Base-by-base conservation (phyloP, 2,113 vertebrate genomes). In the Jaculus jaculus region DNA sequence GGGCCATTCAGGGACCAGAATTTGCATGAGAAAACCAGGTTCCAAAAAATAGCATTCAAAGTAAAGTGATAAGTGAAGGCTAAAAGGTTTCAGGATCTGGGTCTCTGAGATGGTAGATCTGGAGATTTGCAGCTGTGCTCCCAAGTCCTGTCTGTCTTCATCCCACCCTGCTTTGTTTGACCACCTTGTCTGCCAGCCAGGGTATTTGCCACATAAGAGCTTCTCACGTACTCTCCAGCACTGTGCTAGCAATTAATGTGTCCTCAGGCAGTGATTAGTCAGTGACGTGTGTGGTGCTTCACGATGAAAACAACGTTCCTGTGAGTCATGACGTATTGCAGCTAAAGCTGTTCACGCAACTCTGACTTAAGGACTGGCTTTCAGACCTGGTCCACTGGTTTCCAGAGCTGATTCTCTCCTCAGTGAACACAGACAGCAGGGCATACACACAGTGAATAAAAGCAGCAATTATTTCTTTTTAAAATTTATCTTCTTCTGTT, bases 371-470 rank as follows among this genome's bases (percentile, higher is more conserved):
- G 39, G 91, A 92, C 28, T 93, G 89, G 5, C 86, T 94, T 87
- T 95, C 96, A n/a, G 93, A 94, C 69, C 51, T 65, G 15, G 80
- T 90, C 18, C 93, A 69, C 42, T 65, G 15, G 80, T 90, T 16
- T 94, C 90, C 0, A 95, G 96, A 72, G 81, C 32, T 87, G 72
- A 8, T 94, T 88, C 1, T 97, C 96, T 68, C 88, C 98, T 98
- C 66, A 68, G 92, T 1, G 86, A 92, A 95, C 89, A 72, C 90
- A 34, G n/a, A 24, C 7, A 0, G 80, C 24, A 51, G 47, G 2
- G 1, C 24, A 81, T 77, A 32, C 5, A 51, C 83, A 47, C 37
- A 5, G 32, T 24, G 5, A 93, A 73, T 54, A 5, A 71, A 89
- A 84, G 54, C 17, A 20, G 47, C 12, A 47, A 8, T 8, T 47